Conservation (phyloP, 2,888 invertebrate genomes). For the Tridacna crocea region DNA sequence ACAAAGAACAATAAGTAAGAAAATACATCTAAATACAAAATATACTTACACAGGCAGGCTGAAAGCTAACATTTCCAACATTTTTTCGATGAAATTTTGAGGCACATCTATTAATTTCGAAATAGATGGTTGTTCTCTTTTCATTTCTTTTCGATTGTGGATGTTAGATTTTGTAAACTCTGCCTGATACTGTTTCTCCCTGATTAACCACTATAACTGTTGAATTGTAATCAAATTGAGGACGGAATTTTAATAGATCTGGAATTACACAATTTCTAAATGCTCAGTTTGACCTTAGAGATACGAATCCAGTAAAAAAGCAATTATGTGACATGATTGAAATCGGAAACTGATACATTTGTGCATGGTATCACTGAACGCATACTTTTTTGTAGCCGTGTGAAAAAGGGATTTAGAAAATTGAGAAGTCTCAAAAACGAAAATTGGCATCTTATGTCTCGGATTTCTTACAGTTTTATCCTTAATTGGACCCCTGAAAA, state of each 20-base stretch:
- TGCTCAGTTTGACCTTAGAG: neutral
- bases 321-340: slow-evolving; percentile 13
- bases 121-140: slow-evolving; percentile 15
- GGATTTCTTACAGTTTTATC: neutral
- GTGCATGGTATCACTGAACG: neutral
- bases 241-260: slow-evolving; percentile 15
- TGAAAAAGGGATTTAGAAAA: neutral
- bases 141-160: slow-evolving; percentile 10
- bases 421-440: too few relatives aligned
- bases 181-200: slow-evolving; percentile 1
- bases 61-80: neutral
- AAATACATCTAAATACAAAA: neutral
- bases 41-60: slow-evolving; percentile 7
- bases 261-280: slow-evolving; percentile 15
- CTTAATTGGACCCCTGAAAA: too few relatives aligned
- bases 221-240: slow-evolving; percentile 7
- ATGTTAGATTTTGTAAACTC: slow-evolving; percentile 20
- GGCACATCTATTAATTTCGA: slow-evolving; percentile 2
- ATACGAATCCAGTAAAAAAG: slow-evolving; percentile 17
- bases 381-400: neutral
- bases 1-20: slow-evolving; percentile 7
- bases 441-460: neutral
- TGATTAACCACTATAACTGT: neutral
- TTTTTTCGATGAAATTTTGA: slow-evolving; percentile 1
- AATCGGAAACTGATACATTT: slow-evolving; percentile 24